phyloP scores from a whole-genome alignment of 2,888 invertebrate species.

The Beris morrisii region DNA sequence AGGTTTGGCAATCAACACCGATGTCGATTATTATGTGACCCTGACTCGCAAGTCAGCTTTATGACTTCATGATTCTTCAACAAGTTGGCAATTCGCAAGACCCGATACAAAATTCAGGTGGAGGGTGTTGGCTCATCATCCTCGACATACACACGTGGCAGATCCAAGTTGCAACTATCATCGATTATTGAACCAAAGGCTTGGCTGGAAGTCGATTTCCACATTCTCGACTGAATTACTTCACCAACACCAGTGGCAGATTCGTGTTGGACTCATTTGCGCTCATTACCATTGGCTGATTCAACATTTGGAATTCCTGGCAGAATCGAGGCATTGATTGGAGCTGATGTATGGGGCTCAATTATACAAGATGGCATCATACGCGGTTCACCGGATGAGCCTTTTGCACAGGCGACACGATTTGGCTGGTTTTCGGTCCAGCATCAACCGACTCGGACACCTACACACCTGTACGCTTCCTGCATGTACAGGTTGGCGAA shows the following conservation, averaged over 20 bases:
- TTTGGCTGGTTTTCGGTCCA: conserved; percentile 34
- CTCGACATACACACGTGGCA: not conserved
- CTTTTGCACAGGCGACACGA: conserved; percentile 29
- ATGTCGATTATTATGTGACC: conserved; percentile 35
- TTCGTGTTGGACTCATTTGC: conserved; percentile 27
- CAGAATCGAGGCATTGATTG: conserved; percentile 26
- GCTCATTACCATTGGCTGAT: conserved; percentile 28
- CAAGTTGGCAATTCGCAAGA: conserved; percentile 14
- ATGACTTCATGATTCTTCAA: conserved; percentile 33
- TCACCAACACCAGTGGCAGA: conserved; percentile 25
- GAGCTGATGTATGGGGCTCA: conserved; percentile 32
- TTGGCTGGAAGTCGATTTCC: conserved; percentile 10
- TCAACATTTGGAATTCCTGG: conserved; percentile 28
- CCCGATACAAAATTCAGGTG: not conserved
- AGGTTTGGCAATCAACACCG: conserved; percentile 31
- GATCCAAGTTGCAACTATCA: conserved; percentile 3
- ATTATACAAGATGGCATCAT: conserved; percentile 25
- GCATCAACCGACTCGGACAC: conserved; percentile 17
- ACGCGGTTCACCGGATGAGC: conserved; percentile 13
- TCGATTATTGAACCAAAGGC: not conserved
- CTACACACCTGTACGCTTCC: not conserved
- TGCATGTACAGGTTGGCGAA: not conserved
- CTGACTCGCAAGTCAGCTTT: conserved; percentile 36
- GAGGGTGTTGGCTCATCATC: not conserved
- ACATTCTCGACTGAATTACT: conserved; percentile 19